phyloP scores from a whole-genome alignment of 2,113 vertebrate genomes.

The Acrocephalus kingi region DNA sequence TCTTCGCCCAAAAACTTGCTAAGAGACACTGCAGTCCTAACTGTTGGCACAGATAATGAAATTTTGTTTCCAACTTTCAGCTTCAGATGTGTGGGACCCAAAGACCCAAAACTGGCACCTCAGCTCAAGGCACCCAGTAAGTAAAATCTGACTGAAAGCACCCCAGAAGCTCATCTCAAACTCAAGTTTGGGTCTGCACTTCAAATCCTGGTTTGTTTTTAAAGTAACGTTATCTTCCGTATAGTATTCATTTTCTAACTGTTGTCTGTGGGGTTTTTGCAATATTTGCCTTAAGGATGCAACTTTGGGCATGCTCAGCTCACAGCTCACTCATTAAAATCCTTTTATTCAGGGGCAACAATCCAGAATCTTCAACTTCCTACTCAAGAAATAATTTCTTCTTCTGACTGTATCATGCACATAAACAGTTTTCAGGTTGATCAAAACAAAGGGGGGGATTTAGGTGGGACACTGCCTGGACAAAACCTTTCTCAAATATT shows the following conservation, averaged over 20 bases:
- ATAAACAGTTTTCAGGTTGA: not conserved
- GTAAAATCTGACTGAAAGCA: not conserved
- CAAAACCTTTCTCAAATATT: not conserved
- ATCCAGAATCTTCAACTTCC: not conserved
- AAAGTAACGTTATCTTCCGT: not conserved
- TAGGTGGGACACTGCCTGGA: not conserved
- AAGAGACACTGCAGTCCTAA: not conserved
- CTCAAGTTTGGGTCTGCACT: not conserved
- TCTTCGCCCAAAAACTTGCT: not conserved
- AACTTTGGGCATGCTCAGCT: not conserved
- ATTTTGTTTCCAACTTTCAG: not conserved
- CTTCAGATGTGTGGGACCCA: not conserved
- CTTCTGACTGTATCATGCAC: not conserved
- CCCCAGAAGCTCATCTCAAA: not conserved
- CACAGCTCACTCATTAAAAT: not conserved
- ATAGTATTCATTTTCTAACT: not conserved
- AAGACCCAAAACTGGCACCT: not conserved
- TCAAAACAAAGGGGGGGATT: not conserved
- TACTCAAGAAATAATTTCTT: not conserved
- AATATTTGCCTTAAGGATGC: not conserved
- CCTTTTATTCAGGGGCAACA: not conserved
- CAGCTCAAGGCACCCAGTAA: not conserved
- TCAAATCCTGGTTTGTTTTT: not conserved
- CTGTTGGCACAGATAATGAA: not conserved
- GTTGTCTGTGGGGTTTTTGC: not conserved